These are phyloP conservation scores for Drosophila pseudoananassae DNA, from an alignment of 1,140 invertebrate species.

Conservation along the genomic window DNA sequence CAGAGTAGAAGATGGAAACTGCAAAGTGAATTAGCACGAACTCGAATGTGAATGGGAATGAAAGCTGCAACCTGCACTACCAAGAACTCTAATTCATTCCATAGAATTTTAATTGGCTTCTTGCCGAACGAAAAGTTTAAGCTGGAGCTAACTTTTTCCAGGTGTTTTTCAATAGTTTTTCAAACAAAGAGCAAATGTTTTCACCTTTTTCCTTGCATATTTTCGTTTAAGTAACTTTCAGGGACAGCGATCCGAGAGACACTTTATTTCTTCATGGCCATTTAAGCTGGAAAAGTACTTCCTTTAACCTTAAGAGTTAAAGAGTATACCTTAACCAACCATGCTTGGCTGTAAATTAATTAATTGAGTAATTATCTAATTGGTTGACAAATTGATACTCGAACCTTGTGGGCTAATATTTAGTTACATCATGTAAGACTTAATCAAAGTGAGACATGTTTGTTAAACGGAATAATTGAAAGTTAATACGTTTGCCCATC, in stretches of 20 bases:
- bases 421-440: constrained; percentile 14
- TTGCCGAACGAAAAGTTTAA: constrained; percentile 32
- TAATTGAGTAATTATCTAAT: constrained; percentile 20
- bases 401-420: constrained; percentile 20
- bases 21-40: neutral
- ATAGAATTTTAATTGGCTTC: constrained; percentile 48
- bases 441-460: constrained; percentile 12
- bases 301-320: too few relatives aligned
- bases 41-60: neutral
- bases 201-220: constrained; percentile 2
- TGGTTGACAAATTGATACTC: constrained; percentile 29
- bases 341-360: neutral
- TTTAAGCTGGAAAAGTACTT: neutral
- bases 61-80: constrained; percentile 55
- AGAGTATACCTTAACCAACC: neutral
- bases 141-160: constrained; percentile 44
- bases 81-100: constrained; percentile 41
- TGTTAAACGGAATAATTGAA: constrained; percentile 1
- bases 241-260: neutral
- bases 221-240: constrained; percentile 12
- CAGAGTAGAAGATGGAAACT: constrained; percentile 32
- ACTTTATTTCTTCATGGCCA: neutral
- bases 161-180: constrained; percentile 38
- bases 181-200: constrained; percentile 42
- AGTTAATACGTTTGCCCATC: constrained; percentile 1